Percentiles rank a stretch among this genome's conserved stretches.
These are phyloP conservation scores for Tiphia femorata DNA, from an alignment of 2,888 invertebrate species.

Conservation along the genomic window DNA sequence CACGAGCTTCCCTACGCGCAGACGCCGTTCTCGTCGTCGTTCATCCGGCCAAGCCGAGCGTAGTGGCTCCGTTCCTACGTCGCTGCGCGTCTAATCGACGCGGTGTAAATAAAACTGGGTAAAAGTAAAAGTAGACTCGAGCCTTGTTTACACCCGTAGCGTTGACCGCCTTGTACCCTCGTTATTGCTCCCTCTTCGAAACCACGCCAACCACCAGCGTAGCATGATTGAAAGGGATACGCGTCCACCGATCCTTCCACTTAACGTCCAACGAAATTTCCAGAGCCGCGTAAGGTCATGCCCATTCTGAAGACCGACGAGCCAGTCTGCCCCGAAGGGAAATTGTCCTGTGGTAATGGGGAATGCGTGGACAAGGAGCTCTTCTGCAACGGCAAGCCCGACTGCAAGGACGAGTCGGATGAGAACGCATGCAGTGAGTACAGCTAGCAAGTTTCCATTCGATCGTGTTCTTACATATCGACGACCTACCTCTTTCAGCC, in stretches of 20 bases:
- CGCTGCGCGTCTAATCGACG: not conserved
- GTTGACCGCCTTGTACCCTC: slow-evolving; percentile 6
- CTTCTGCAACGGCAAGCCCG: slow-evolving; percentile 93
- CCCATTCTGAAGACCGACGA: slow-evolving; percentile 94
- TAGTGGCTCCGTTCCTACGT: not conserved
- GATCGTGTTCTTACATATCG: not conserved
- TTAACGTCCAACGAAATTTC: slow-evolving; percentile 52
- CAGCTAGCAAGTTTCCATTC: not conserved
- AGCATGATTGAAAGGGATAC: not conserved
- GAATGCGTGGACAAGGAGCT: slow-evolving; percentile 92
- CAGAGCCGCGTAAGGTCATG: slow-evolving; percentile 90
- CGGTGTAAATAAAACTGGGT: slow-evolving; percentile 34
- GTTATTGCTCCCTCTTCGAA: not conserved
- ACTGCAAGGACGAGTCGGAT: slow-evolving; percentile 94
- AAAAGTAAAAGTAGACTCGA: slow-evolving; percentile 37
- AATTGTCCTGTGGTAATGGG: slow-evolving; percentile 91
- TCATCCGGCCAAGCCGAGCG: not conserved
- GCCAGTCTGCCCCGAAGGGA: slow-evolving; percentile 91
- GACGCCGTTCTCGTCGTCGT: not conserved
- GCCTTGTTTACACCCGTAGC: slow-evolving; percentile 44
- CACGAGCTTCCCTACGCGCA: too few species aligned
- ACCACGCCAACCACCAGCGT: not conserved
- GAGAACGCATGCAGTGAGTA: slow-evolving; percentile 96
- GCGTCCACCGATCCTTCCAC: not conserved
- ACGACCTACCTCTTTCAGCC: slow-evolving; percentile 72